Percentiles rank a stretch among this genome's conserved stretches.
Conservation (phyloP, 1,140 invertebrate species). For the Aphaenogaster ashmeadi region DNA sequence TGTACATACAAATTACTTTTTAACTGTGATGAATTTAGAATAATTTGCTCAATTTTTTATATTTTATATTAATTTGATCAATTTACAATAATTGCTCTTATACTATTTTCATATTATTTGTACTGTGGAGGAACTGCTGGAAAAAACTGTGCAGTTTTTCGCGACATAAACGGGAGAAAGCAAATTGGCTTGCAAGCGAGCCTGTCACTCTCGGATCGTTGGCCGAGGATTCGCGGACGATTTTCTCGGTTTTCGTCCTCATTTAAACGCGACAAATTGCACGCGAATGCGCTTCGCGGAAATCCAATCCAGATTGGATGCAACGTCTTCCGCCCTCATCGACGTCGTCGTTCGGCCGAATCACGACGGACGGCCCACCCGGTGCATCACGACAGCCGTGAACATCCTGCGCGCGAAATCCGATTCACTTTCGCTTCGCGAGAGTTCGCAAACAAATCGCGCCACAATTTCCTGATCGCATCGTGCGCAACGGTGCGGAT, state of each 20-base stretch:
- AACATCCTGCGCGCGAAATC: slow-evolving; percentile 49
- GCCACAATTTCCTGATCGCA: slow-evolving; percentile 41
- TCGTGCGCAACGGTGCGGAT: slow-evolving; percentile 33
- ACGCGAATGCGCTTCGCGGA: slow-evolving; percentile 57
- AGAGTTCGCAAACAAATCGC: slow-evolving; percentile 59
- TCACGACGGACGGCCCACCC: slow-evolving; percentile 44
- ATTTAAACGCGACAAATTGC: slow-evolving; percentile 56
- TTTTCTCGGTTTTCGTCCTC: slow-evolving; percentile 52
- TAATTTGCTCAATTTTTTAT: not conserved
- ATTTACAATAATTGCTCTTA: not conserved
- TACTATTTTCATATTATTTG: not conserved
- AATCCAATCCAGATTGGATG: slow-evolving; percentile 48
- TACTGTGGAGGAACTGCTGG: not conserved
- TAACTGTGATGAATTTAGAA: not conserved
- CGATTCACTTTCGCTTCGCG: not conserved
- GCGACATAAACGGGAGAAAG: not conserved
- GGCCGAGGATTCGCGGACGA: slow-evolving; percentile 1
- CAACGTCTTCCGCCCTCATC: slow-evolving; percentile 16
- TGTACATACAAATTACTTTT: not conserved
- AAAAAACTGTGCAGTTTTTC: not conserved
- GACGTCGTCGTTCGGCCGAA: slow-evolving; percentile 47
- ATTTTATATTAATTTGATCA: too few species aligned
- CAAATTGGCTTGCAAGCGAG: slow-evolving; percentile 10
- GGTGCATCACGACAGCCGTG: slow-evolving; percentile 39
- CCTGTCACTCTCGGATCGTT: slow-evolving; percentile 21